A percentile compares a stretch with the other conserved stretches of the same genome.
Evolutionary conservation across 2,113 vertebrate genomes (phyloP).

Genomic region (Brachypteracias leptosomus): DNA sequence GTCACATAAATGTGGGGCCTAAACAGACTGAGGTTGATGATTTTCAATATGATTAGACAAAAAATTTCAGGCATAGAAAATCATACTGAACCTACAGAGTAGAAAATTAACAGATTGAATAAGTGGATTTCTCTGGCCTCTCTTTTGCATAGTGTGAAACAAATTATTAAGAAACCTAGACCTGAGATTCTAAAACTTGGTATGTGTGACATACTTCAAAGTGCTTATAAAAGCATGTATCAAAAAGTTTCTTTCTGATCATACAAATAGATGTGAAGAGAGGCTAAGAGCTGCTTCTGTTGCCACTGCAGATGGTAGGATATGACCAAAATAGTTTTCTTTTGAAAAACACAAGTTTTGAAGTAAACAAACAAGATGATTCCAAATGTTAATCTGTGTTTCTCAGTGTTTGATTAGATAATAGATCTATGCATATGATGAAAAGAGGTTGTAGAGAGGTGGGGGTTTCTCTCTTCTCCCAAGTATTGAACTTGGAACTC

Average conservation of each 20-base stretch:
- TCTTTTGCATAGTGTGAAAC: neutral
- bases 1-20: neutral
- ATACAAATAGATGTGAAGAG: neutral
- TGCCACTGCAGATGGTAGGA: neutral
- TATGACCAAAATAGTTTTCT: neutral
- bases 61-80: neutral
- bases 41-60: neutral
- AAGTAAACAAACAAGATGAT: neutral
- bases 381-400: neutral
- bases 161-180: neutral
- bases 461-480: neutral
- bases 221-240: neutral
- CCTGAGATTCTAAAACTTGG: neutral
- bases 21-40: neutral
- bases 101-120: neutral
- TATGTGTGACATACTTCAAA: neutral
- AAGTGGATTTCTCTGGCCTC: neutral
- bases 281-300: neutral
- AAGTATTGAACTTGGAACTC: neutral
- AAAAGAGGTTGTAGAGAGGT: neutral
- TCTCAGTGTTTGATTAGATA: neutral
- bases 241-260: neutral
- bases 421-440: neutral
- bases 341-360: neutral
- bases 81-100: neutral